These are phyloP conservation scores for Busseola fusca DNA, from an alignment of 2,888 invertebrate genomes.

Conservation along the genomic window DNA sequence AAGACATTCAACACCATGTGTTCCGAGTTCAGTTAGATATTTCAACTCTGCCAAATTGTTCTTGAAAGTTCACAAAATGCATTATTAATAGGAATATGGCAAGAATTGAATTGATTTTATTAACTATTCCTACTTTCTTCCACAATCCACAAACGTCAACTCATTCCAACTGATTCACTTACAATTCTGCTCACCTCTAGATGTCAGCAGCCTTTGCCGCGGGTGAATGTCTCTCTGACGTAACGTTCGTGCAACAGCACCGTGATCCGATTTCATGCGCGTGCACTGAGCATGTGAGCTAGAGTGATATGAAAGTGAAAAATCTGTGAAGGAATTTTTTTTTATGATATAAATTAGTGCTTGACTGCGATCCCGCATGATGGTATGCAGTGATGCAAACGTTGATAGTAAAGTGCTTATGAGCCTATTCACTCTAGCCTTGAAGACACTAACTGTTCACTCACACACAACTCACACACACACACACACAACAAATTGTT, in stretches of 20 bases:
- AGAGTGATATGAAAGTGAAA: conserved; percentile 13
- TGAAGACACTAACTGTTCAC: no score
- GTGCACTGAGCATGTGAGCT: conserved; percentile 33
- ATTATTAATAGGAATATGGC: no score
- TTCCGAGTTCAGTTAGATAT: no score
- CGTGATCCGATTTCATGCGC: conserved; percentile 61
- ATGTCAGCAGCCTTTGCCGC: conserved; percentile 49
- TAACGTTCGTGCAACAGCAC: conserved; percentile 65
- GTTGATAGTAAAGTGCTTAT: no score
- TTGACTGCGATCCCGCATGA: no score
- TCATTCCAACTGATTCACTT: background rate
- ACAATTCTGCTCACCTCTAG: conserved; percentile 3
- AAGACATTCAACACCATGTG: no score
- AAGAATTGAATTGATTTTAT: background rate
- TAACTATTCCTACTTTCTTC: background rate
- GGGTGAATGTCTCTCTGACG: conserved; percentile 71
- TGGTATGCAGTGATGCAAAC: no score
- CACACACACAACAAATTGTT: conserved; percentile 8
- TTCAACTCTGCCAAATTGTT: no score
- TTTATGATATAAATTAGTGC: no score
- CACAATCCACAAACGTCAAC: background rate
- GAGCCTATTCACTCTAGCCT: no score
- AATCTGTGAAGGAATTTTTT: conserved; percentile 27
- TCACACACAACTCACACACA: no score
- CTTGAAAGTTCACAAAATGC: no score